A percentile compares a stretch with the other conserved stretches of the same genome.
Evolutionary conservation across 2,797 vertebrate genomes (phyloP).

Genomic region (Ceyx erithaca): DNA sequence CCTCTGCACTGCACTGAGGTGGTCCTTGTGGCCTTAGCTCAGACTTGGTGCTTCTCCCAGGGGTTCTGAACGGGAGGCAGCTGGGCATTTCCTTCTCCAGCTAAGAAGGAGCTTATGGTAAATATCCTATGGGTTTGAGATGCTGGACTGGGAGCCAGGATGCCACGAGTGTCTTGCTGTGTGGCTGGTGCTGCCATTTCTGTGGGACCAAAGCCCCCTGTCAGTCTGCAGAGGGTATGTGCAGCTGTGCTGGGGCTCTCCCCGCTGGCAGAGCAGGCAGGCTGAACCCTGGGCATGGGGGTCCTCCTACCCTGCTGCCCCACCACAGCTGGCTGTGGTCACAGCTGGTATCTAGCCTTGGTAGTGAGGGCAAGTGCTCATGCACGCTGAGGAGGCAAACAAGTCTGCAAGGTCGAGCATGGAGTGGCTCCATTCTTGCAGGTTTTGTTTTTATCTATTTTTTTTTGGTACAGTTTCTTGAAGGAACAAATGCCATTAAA

Average conservation of each 20-base stretch:
- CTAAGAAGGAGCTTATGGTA: neutral
- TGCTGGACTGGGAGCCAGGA: neutral
- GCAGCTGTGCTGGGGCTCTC: neutral
- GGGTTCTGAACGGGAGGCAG: neutral
- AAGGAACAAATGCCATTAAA: neutral
- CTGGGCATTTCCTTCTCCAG: neutral
- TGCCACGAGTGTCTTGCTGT: neutral
- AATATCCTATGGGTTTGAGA: neutral
- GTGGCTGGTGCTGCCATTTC: neutral
- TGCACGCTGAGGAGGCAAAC: neutral
- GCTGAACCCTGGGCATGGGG: neutral
- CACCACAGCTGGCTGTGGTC: neutral
- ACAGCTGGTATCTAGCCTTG: neutral
- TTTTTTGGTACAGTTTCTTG: neutral
- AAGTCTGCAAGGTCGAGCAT: neutral
- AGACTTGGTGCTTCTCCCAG: neutral
- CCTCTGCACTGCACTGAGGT: neutral
- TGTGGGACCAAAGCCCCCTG: neutral
- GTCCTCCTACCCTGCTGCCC: neutral
- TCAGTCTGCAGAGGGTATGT: neutral
- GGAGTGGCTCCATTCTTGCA: neutral
- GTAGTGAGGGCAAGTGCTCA: neutral
- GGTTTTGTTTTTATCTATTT: neutral
- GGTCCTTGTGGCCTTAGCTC: neutral
- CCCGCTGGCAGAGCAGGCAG: neutral